phyloP scores from a whole-genome alignment of 2,113 vertebrate species.

The Seriola aureovittata region DNA sequence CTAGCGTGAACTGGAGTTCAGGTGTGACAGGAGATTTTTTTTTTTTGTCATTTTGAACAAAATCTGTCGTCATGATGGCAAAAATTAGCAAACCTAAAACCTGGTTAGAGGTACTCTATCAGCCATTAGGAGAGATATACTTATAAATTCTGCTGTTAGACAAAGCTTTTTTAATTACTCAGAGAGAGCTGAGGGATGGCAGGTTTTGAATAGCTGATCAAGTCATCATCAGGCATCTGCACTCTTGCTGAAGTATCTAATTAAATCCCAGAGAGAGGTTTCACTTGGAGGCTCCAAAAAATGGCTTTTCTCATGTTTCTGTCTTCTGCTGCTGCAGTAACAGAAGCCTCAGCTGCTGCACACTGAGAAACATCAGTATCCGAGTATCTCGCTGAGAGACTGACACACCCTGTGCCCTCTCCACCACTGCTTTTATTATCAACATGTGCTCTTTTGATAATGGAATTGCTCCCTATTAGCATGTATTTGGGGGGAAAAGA shows the following conservation, averaged over 20 bases:
- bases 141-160: not conserved
- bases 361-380: constrained; percentile 1
- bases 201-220: constrained; percentile 3
- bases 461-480: constrained; percentile 8
- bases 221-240: constrained; percentile 7
- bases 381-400: not conserved
- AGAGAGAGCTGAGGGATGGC: not conserved
- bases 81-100: not conserved
- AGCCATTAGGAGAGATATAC: not conserved
- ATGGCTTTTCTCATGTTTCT: constrained; percentile 26
- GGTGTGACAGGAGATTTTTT: not conserved
- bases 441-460: constrained; percentile 22
- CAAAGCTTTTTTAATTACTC: not conserved
- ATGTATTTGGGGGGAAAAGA: not conserved
- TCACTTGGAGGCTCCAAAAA: constrained; percentile 11
- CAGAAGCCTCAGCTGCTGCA: constrained; percentile 20
- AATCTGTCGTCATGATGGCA: not conserved
- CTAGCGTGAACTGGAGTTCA: not conserved
- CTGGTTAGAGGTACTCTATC: not conserved
- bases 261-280: constrained; percentile 46
- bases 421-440: constrained; percentile 21
- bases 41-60: not conserved
- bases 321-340: constrained; percentile 25
- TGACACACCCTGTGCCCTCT: constrained; percentile 15
- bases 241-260: constrained; percentile 26